These are phyloP conservation scores for Poecilia picta DNA, from an alignment of 2,797 vertebrate species.

Conservation along the genomic window DNA sequence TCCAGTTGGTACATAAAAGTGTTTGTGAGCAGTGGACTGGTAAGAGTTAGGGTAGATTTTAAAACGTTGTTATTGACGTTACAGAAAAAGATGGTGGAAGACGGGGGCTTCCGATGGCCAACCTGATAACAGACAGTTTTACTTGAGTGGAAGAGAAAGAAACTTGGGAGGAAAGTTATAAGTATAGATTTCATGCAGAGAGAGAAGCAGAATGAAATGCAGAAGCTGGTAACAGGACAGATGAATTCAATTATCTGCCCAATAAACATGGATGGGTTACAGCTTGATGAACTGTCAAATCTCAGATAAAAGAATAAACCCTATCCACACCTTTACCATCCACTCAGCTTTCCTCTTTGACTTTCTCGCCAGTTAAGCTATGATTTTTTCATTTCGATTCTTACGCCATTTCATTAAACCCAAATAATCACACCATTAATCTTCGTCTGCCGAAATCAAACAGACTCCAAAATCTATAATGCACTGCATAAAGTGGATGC, in stretches of 20 bases:
- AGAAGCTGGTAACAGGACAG: constrained; percentile 34
- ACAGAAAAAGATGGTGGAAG: not conserved
- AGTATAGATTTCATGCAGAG: constrained; percentile 1
- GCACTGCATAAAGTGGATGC: constrained; percentile 40
- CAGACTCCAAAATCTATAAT: constrained; percentile 8
- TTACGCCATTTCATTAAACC: constrained; percentile 27
- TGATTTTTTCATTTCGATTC: constrained; percentile 34
- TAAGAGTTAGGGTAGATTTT: constrained; percentile 11
- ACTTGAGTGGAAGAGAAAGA: constrained; percentile 7
- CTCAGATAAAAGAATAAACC: constrained; percentile 38
- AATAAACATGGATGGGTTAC: constrained; percentile 59
- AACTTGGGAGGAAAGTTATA: constrained; percentile 1
- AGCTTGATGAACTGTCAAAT: constrained; percentile 43
- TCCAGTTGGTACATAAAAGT: constrained; percentile 29
- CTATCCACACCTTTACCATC: constrained; percentile 10
- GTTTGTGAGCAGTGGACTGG: constrained; percentile 17
- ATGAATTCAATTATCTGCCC: constrained; percentile 49
- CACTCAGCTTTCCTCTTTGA: constrained; percentile 6
- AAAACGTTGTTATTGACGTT: constrained; percentile 13
- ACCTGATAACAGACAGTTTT: constrained; percentile 20
- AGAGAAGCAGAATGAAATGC: not conserved
- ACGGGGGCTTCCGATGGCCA: constrained; percentile 17
- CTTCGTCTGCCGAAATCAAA: constrained; percentile 51
- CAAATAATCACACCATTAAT: constrained; percentile 64
- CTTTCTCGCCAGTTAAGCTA: constrained; percentile 41